Conservation (phyloP, 1,140 invertebrate species). For the Trichogramma pretiosum region DNA sequence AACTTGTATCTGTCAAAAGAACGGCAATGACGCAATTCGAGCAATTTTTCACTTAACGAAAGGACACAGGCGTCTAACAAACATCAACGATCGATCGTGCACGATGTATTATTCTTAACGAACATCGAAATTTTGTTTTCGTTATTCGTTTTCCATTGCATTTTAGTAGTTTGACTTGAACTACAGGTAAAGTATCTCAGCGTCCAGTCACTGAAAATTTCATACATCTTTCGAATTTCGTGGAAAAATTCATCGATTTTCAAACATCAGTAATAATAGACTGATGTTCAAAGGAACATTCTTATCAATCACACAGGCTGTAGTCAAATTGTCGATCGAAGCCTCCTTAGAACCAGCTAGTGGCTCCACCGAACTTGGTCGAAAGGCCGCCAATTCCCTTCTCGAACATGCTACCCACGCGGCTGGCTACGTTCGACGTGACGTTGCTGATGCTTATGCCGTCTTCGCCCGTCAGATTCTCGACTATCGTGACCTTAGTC, state of each 20-base stretch:
- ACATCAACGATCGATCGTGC: slow-evolving; percentile 12
- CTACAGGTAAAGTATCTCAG: too few species aligned
- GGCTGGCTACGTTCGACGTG: slow-evolving; percentile 65
- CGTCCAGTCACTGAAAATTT: too few species aligned
- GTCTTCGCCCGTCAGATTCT: slow-evolving; percentile 52
- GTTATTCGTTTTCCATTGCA: neutral
- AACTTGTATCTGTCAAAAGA: slow-evolving; percentile 9
- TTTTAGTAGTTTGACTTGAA: too few species aligned
- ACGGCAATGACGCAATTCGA: slow-evolving; percentile 11
- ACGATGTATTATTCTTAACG: slow-evolving; percentile 1
- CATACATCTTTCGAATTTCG: too few species aligned
- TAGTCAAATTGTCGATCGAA: too few species aligned
- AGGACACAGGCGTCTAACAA: slow-evolving; percentile 16
- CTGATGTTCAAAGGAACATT: too few species aligned
- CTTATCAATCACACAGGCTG: too few species aligned
- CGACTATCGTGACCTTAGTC: slow-evolving; percentile 55
- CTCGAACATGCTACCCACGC: slow-evolving; percentile 73
- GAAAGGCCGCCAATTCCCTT: slow-evolving; percentile 74
- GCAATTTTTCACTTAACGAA: too few species aligned
- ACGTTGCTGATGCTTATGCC: slow-evolving; percentile 60
- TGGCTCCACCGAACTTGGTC: slow-evolving; percentile 65
- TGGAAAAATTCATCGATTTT: too few species aligned
- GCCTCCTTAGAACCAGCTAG: slow-evolving; percentile 55
- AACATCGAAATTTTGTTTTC: slow-evolving; percentile 1
- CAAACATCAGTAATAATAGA: too few species aligned